These are phyloP conservation scores for Lasioglossum villosulum DNA, from an alignment of 2,888 invertebrate genomes.

Conservation along the genomic window DNA sequence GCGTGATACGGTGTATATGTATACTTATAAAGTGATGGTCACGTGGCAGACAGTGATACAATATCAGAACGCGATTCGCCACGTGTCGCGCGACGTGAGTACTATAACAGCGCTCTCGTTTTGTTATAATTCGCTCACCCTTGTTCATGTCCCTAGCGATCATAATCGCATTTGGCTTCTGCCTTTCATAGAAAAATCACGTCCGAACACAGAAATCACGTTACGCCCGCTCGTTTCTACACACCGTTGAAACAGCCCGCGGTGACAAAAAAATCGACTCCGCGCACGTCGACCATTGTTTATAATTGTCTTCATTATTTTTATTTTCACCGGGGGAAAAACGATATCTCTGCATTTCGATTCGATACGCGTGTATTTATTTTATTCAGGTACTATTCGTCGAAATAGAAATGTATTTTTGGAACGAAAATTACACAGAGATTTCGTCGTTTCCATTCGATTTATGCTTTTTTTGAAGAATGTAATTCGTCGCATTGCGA, in stretches of 20 bases:
- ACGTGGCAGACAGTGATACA: constrained; percentile 79
- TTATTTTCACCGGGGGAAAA: background rate
- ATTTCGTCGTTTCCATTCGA: background rate
- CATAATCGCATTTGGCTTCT: constrained; percentile 81
- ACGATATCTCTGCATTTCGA: background rate
- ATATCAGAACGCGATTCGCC: constrained; percentile 78
- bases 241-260: constrained; percentile 1
- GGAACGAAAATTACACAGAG: background rate
- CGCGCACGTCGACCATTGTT: constrained; percentile 12
- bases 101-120: constrained; percentile 67
- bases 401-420: background rate
- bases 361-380: background rate
- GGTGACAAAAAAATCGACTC: background rate
- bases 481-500: background rate
- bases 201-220: constrained; percentile 46
- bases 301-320: constrained; percentile 29
- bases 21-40: constrained; percentile 81
- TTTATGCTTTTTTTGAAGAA: background rate
- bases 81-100: constrained; percentile 79
- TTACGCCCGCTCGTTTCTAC: constrained; percentile 26
- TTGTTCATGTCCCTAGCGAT: constrained; percentile 70
- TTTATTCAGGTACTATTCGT: background rate
- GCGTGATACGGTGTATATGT: constrained; percentile 71
- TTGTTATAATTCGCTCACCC: constrained; percentile 76
- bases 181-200: constrained; percentile 76